phyloP scores from a whole-genome alignment of 2,888 invertebrate genomes.

The Dryococelus australis region DNA sequence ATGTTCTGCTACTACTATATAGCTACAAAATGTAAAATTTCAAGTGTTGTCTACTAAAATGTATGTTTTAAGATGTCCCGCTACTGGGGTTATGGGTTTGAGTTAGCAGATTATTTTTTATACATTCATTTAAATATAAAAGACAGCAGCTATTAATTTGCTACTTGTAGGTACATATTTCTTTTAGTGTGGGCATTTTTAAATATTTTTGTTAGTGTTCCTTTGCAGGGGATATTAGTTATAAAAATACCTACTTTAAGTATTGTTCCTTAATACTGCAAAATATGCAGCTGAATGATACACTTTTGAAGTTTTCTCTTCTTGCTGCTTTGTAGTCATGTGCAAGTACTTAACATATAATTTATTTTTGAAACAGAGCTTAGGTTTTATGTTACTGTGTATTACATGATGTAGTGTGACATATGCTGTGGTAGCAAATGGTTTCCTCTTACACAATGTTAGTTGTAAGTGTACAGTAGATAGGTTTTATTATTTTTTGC shows the following conservation, averaged over 20 bases:
- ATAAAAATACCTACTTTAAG: not conserved
- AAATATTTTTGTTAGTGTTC: not conserved
- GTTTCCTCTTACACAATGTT: not conserved
- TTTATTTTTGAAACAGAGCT: not conserved
- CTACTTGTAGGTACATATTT: not conserved
- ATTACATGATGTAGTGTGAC: not conserved
- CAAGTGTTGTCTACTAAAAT: not conserved
- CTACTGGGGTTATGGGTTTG: not conserved
- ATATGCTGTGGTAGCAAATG: not conserved
- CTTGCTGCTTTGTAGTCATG: constrained; percentile 9
- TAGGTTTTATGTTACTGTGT: not conserved
- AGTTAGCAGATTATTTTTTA: not conserved
- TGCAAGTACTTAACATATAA: not conserved
- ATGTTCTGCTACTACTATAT: constrained; percentile 16
- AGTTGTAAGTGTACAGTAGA: constrained; percentile 1
- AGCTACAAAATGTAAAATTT: constrained; percentile 16
- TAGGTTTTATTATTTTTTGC: not conserved
- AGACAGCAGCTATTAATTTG: constrained; percentile 9
- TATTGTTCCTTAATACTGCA: constrained; percentile 16
- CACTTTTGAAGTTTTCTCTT: not conserved
- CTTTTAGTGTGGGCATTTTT: not conserved
- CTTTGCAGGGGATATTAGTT: not conserved
- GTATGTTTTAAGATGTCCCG: constrained; percentile 9
- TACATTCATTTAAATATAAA: not conserved
- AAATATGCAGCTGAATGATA: not conserved